phyloP scores from a whole-genome alignment of 1,140 invertebrate species.

The Coenobita brevimanus region DNA sequence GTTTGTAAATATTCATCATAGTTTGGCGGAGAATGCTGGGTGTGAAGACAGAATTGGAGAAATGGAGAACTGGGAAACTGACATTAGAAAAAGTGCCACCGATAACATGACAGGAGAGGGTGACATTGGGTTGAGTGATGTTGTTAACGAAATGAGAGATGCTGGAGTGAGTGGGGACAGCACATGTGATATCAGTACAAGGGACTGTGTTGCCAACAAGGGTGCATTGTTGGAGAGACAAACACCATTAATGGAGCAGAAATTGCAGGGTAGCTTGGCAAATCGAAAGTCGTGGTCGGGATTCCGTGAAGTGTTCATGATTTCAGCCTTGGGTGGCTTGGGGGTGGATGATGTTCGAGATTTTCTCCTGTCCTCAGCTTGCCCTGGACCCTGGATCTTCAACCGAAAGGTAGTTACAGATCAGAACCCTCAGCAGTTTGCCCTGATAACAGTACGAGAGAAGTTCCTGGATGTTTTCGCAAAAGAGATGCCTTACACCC shows the following conservation, averaged over 20 bases:
- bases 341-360: slow-evolving; percentile 85
- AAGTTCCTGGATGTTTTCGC: slow-evolving; percentile 85
- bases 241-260: slow-evolving; percentile 60
- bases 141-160: too few relatives aligned
- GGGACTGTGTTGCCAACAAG: slow-evolving; percentile 72
- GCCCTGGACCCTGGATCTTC: slow-evolving; percentile 37
- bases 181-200: neutral
- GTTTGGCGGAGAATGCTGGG: too few relatives aligned
- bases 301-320: slow-evolving; percentile 90
- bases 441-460: slow-evolving; percentile 83
- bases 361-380: slow-evolving; percentile 70
- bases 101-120: too few relatives aligned
- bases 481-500: slow-evolving; percentile 87
- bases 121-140: too few relatives aligned
- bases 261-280: slow-evolving; percentile 59
- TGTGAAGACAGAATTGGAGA: too few relatives aligned
- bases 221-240: slow-evolving; percentile 52
- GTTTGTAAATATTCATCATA: too few relatives aligned
- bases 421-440: slow-evolving; percentile 80
- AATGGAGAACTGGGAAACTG: too few relatives aligned
- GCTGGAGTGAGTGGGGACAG: too few relatives aligned
- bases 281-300: slow-evolving; percentile 79
- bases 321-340: slow-evolving; percentile 86
- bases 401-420: slow-evolving; percentile 78
- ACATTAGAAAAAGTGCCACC: too few relatives aligned